These are phyloP conservation scores for Melanocharis versteri DNA, from an alignment of 2,113 vertebrate genomes.

Conservation along the genomic window DNA sequence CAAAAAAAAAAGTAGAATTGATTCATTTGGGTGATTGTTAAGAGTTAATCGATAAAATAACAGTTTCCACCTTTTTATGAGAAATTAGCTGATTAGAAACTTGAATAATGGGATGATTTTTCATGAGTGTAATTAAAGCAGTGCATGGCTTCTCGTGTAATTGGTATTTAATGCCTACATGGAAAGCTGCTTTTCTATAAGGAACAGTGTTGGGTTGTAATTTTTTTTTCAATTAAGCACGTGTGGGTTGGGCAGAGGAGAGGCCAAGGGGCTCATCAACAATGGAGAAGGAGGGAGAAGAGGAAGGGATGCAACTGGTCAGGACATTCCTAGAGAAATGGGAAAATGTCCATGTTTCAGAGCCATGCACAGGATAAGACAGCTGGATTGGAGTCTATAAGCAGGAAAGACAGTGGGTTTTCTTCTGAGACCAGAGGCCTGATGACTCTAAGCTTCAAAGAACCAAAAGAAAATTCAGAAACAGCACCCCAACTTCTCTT, in stretches of 20 bases:
- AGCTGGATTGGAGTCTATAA: not conserved
- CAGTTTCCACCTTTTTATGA: conserved; percentile 47
- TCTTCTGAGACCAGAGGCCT: not conserved
- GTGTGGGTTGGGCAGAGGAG: not conserved
- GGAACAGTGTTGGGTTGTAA: not conserved
- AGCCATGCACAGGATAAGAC: not conserved
- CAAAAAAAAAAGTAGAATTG: not conserved
- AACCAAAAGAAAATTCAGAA: not conserved
- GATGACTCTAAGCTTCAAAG: not conserved
- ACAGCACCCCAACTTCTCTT: accelerated
- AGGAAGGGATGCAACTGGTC: not conserved
- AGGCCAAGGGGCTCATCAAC: not conserved
- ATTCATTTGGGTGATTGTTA: conserved; percentile 25
- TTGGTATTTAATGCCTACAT: conserved; percentile 49
- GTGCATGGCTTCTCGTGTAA: conserved; percentile 51
- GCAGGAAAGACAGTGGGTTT: not conserved
- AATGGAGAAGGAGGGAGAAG: not conserved
- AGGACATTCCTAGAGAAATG: not conserved
- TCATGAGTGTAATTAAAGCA: conserved; percentile 67
- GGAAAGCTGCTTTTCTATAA: conserved; percentile 22
- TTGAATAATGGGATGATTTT: conserved; percentile 71
- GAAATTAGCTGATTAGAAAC: conserved; percentile 67
- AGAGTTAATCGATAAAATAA: conserved; percentile 74
- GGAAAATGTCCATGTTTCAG: not conserved
- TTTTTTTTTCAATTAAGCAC: not conserved